These are phyloP conservation scores for Crossocerus cetratus DNA, from an alignment of 2,888 invertebrate species.

Conservation along the genomic window DNA sequence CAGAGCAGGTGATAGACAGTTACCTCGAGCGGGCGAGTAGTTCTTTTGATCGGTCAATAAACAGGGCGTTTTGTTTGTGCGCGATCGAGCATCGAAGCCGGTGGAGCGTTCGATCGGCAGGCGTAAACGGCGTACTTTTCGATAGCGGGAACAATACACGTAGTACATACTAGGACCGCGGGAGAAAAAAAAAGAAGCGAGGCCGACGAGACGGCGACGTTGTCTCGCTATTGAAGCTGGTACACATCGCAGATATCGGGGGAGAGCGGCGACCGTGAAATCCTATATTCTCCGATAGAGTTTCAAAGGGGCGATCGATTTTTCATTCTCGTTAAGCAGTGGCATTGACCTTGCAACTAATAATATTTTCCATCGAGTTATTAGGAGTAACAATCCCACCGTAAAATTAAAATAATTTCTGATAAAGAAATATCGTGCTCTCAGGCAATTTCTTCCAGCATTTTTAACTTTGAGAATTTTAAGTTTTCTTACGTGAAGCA, in stretches of 20 bases:
- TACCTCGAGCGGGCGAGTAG: too few relatives aligned
- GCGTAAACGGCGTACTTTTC: background rate
- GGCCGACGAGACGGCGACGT: constrained; percentile 21
- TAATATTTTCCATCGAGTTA: too few relatives aligned
- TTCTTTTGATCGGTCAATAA: too few relatives aligned
- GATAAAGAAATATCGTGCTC: too few relatives aligned
- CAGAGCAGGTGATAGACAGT: too few relatives aligned
- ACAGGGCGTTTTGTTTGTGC: constrained; percentile 18
- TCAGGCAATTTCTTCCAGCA: too few relatives aligned
- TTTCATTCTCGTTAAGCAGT: constrained; percentile 35
- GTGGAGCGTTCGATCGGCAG: constrained; percentile 26
- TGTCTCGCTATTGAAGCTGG: constrained; percentile 28
- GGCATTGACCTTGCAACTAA: background rate
- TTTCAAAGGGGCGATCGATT: constrained; percentile 38
- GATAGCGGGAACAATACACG: too few relatives aligned
- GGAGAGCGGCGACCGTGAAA: constrained; percentile 36
- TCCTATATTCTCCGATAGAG: constrained; percentile 38
- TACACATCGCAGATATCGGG: too few relatives aligned
- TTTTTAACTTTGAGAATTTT: too few relatives aligned
- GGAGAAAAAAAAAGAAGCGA: constrained; percentile 27
- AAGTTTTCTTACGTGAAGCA: too few relatives aligned
- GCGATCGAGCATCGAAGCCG: constrained; percentile 40
- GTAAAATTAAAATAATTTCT: too few relatives aligned
- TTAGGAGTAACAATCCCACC: too few relatives aligned
- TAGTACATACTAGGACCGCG: constrained; percentile 2